These are phyloP conservation scores for Nephrotoma flavescens DNA, from an alignment of 2,888 invertebrate genomes.

Conservation along the genomic window DNA sequence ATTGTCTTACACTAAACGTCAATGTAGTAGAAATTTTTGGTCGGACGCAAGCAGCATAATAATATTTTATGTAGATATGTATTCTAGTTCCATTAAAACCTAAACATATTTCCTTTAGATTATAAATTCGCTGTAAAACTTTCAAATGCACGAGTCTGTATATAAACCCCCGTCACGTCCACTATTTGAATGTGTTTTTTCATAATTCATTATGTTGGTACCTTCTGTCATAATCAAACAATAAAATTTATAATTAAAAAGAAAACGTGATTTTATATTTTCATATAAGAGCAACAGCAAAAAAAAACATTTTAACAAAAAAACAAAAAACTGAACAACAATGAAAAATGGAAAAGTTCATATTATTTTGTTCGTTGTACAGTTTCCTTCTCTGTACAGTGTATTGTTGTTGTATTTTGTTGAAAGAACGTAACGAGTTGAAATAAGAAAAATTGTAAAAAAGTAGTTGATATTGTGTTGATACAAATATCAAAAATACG, in stretches of 20 bases:
- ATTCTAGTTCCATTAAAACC: too few species aligned
- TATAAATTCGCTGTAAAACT: background rate
- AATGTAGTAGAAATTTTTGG: too few species aligned
- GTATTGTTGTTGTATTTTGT: background rate
- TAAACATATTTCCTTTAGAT: too few species aligned
- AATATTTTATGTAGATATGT: too few species aligned
- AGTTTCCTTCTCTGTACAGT: background rate
- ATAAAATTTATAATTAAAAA: background rate
- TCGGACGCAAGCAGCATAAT: too few species aligned
- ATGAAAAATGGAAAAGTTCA: background rate
- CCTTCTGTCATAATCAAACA: background rate
- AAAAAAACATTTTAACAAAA: background rate
- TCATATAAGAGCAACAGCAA: background rate
- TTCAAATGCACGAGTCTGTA: background rate
- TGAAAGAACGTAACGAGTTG: background rate
- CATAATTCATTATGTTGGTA: background rate
- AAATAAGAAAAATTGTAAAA: background rate
- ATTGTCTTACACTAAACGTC: too few species aligned
- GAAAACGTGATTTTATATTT: background rate
- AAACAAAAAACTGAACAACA: background rate
- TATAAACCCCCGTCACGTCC: background rate
- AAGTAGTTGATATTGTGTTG: background rate
- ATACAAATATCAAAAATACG: background rate
- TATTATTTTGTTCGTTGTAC: background rate
- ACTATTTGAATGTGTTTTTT: background rate